phyloP scores from a whole-genome alignment of 2,113 vertebrate genomes.

The Trematocara nigrifrons region DNA sequence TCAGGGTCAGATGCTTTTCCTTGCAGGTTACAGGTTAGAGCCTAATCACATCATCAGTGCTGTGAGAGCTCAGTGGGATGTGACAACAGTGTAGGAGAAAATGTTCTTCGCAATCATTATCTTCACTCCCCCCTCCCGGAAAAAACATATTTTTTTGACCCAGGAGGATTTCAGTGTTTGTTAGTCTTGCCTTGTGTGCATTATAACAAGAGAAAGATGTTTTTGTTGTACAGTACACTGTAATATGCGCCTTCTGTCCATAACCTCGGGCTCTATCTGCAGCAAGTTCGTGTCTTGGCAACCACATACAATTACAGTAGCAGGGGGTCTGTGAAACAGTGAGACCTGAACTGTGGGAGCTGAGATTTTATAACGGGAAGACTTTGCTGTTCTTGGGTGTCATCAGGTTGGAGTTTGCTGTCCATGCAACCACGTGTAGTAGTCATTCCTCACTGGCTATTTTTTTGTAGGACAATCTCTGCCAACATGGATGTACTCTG shows the following conservation, averaged over 20 bases:
- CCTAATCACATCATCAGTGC: constrained; percentile 21
- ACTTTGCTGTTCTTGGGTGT: neutral
- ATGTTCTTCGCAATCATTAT: constrained; percentile 8
- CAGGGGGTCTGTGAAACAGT: neutral
- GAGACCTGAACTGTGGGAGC: neutral
- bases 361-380: neutral
- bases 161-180: constrained; percentile 4
- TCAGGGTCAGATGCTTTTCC: constrained; percentile 10
- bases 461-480: neutral
- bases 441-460: neutral
- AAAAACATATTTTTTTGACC: neutral
- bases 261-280: constrained; percentile 12
- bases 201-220: neutral
- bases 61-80: constrained; percentile 19
- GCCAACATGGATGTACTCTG: neutral
- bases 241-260: constrained; percentile 16
- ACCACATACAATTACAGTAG: neutral
- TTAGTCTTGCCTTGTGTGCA: neutral
- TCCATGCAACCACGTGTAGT: neutral
- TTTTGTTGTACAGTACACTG: constrained; percentile 2
- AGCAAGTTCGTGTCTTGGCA: neutral
- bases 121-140: neutral
- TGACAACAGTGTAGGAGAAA: constrained; percentile 5
- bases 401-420: neutral
- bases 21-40: constrained; percentile 25